Percentiles rank a stretch among this genome's conserved stretches.
Evolutionary conservation across 2,797 vertebrate species (phyloP).

Genomic region (Myotis pilosus): DNA sequence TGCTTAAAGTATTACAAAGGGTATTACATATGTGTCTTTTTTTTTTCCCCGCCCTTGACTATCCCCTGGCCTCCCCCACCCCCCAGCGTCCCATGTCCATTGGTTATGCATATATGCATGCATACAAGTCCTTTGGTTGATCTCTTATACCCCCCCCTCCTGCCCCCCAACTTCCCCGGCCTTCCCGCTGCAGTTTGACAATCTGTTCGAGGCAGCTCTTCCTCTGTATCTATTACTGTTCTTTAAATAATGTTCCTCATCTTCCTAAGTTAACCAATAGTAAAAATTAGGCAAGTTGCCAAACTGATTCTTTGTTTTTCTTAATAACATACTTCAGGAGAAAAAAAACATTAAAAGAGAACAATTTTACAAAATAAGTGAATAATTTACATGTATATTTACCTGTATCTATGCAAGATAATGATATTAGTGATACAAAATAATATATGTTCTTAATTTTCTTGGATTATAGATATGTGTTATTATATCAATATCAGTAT

Average conservation of each 20-base stretch:
- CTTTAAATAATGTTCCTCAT: slow-evolving; percentile 16
- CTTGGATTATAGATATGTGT: neutral
- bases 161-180: no score
- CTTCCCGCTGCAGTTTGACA: no score
- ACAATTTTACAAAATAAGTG: neutral
- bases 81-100: no score
- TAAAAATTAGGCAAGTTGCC: slow-evolving; percentile 6
- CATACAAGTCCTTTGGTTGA: no score
- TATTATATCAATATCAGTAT: neutral
- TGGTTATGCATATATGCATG: no score
- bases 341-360: neutral
- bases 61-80: no score
- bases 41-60: no score
- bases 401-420: neutral
- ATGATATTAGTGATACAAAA: neutral
- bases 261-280: neutral
- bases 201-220: no score
- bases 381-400: slow-evolving; percentile 10
- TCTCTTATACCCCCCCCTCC: no score
- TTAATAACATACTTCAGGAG: slow-evolving; percentile 1
- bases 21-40: no score
- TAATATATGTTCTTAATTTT: neutral
- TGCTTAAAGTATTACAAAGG: no score
- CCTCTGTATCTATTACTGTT: no score
- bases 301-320: slow-evolving; percentile 21